Base-by-base conservation (phyloP, 2,888 invertebrate species). In the Drosophila lutescens region DNA sequence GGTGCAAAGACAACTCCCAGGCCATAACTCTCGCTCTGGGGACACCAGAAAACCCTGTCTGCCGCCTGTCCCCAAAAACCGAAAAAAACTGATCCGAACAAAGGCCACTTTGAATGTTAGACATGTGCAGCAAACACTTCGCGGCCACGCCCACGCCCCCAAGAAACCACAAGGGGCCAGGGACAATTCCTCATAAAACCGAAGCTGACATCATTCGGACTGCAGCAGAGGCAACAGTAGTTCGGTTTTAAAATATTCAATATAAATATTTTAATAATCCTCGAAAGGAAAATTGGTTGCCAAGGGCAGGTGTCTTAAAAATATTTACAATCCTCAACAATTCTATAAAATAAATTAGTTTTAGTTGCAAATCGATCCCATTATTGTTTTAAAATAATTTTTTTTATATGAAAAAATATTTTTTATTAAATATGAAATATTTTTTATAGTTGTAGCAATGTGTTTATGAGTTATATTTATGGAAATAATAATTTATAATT, bases 171-270 rank as follows among this genome's bases (percentile, higher is more conserved):
- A 51, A 63, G 70, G 60, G 72, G 66, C 61, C 63, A 76, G 78
- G 77, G 79, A 77, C 82, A 86, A 88, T 89, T 89, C 88, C 79
- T 89, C 80, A 80, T 80, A 88, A 60, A 71, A 4, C 53, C 51
- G 54, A 72, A 78, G 73, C 89, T 88, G 88, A 90, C 90, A 88
- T 88, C 90, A 88, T 86, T 79, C 51, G 23, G 26, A 36, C 59
- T 65, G 56, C 80, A 74, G 65, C 47, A 54, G 17, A 44, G 44
- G 15, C 30, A 32, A 60, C 55, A 67, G 57, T 71, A 43, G 36
- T 47, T 26, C 17, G 15, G 26, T 4, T 20, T 10, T n/a, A 6
- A n/a, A n/a, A 17, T 7, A 13, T 9, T n/a, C 4, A 17, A 20
- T 9, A 10, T 9, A 2, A 32, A n/a, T 9, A 17, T n/a, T 4